These are phyloP conservation scores for Prionchulus punctatus DNA, from an alignment of 2,888 invertebrate species.

Conservation along the genomic window DNA sequence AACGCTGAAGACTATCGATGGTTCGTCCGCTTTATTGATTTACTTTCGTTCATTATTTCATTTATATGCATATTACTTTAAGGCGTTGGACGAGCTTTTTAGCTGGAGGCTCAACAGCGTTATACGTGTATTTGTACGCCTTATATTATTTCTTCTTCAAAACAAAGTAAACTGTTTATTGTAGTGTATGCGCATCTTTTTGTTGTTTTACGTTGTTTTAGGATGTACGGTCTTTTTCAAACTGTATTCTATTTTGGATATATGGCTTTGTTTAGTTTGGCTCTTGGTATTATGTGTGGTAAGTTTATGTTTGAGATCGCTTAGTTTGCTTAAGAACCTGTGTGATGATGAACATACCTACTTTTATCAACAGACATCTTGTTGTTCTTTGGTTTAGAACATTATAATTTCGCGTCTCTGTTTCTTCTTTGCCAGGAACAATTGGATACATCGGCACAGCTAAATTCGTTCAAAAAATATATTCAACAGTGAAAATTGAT, in stretches of 20 bases:
- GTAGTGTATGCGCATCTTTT: constrained; percentile 1
- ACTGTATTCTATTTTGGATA: constrained; percentile 98
- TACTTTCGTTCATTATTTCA: too few relatives aligned
- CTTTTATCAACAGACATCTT: too few relatives aligned
- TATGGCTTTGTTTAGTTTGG: constrained; percentile 94
- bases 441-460: constrained; percentile 81
- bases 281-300: constrained; percentile 88
- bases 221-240: constrained; percentile 98
- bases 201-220: constrained; percentile 36
- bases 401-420: too few relatives aligned
- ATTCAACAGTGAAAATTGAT: constrained; percentile 98
- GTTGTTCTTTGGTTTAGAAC: too few relatives aligned
- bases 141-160: constrained; percentile 99
- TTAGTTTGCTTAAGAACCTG: too few relatives aligned
- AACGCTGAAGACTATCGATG: constrained; percentile 99
- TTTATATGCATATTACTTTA: too few relatives aligned
- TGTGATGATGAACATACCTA: too few relatives aligned
- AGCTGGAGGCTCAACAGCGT: constrained; percentile 85
- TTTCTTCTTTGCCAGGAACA: constrained; percentile 35
- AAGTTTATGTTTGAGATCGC: too few relatives aligned
- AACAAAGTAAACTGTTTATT: constrained; percentile 60
- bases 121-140: constrained; percentile 93
- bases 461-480: constrained; percentile 92
- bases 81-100: constrained; percentile 97
- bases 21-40: too few relatives aligned